Base-by-base conservation (phyloP, 2,888 invertebrate species). In the Phyllotreta cruciferae region DNA sequence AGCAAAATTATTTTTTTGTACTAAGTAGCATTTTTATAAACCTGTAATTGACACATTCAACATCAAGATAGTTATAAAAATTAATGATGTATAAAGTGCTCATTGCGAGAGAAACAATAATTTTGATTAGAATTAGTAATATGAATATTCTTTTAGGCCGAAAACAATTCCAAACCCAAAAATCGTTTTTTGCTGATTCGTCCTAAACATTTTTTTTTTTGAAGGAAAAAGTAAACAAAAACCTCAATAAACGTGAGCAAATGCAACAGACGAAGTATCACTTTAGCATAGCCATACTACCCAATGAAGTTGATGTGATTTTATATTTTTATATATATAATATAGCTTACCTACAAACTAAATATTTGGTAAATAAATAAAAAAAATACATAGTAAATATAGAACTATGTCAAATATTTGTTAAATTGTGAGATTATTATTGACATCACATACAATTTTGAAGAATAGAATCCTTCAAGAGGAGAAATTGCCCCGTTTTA, bases 401-500 rank as follows among this genome's bases (percentile, higher is more conserved):
- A 70, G 62, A 69, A 74, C 73, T 71, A 70, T 73, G 71, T 73
- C 71, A 71, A 73, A 75, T 72, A 72, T 75, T 73, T 74, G 65
- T 74, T 75, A 73, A 74, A 75, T 71, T 74, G 75, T 78, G 79
- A 81, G 81, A 81, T 81, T 80, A 81, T 81, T 80, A 79, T 79
- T 79, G 79, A 80, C 80, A 80, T 81, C 80, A 81, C 80, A 80
- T 80, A 75, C 71, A 80, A 78, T 79, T 79, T 80, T 78, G 78
- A 80, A 80, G 79, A 79, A 80, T 76, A 76, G 73, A 66, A 67
- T 67, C 69, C 14, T 24, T 11, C 64, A 56, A 60, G 63, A 60
- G 56, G 66, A 66, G 70, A 70, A 73, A 72, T 72, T 74, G 73
- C 64, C 71, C 45, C 60, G 61, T 54, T 37, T 35, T 24, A 10